Base-by-base conservation (phyloP, 64 coral and sea anemone species). In the Trachythela sp. region DNA sequence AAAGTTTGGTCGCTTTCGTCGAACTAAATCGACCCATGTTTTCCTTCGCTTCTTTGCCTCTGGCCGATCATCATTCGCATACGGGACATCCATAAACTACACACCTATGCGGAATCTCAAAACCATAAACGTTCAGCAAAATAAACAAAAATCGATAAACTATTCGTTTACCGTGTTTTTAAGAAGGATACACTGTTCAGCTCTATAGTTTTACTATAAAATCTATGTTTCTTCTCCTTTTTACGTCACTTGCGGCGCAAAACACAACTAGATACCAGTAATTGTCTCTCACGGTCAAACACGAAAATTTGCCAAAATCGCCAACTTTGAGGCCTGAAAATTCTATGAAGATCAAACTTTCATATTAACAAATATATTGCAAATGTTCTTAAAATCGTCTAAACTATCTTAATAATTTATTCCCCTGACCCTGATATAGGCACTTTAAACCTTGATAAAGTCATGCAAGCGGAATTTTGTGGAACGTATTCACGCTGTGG, bases 71-170 rank as follows among this genome's bases (percentile, higher is more conserved):
- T 80, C 75, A 80, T 80, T 80, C 10, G 75, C 75, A 80, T 37
- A 40, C 20, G 75, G 75, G 34, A 80, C 75, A 80, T 37, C 32
- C 75, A 72, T 72, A 72, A 80, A 80, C 75, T 80, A 80, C 75
- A 18, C 75, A 80, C 75, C 8, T 80, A 40, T 80, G 75, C 32
- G 34, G 75, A n/a, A 80, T 80, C 75, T 80, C 1, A 40, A 35
- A 34, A 30, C 8, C 34, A 37, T 18, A 80, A 80, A 37, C 8
- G 31, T 80, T 80, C 20, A 36, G 32, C 32, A 1, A 26, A 72
- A 35, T 26, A 64, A 64, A 64, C 56, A 64, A 64, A 64, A 64
- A 64, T 64, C 22, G 56, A 64, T 64, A 64, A 64, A 18, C 13
- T 18, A 64, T 64, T 8, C 15, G 56, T 64, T 64, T n/a, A 18